Conservation (phyloP, 2,888 invertebrate species). For the Sceliomorpha sp. region DNA sequence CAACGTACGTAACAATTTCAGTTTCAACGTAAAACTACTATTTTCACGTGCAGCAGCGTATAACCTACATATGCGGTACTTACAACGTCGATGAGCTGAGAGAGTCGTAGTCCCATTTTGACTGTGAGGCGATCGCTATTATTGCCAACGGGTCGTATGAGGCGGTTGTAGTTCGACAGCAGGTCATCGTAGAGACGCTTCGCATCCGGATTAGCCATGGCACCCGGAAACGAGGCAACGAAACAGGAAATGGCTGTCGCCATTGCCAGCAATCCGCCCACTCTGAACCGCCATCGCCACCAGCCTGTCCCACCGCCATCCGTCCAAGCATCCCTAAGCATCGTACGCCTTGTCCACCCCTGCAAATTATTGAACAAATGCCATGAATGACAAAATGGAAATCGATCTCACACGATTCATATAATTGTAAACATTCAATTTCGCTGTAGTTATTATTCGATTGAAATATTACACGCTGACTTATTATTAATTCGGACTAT, state of each 20-base stretch:
- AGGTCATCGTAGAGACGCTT: conserved; percentile 97
- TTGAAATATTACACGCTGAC: too few relatives aligned
- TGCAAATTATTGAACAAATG: conserved; percentile 75
- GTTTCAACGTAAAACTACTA: too few relatives aligned
- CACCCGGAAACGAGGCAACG: conserved; percentile 79
- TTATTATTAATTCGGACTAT: too few relatives aligned
- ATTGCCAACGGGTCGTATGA: conserved; percentile 96
- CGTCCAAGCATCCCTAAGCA: conserved; percentile 84
- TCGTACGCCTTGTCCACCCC: conserved; percentile 93
- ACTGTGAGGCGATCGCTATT: conserved; percentile 96
- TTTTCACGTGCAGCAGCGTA: too few relatives aligned
- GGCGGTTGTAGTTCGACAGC: conserved; percentile 95
- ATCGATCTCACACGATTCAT: too few relatives aligned
- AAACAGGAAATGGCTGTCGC: conserved; percentile 85
- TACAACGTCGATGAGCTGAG: conserved; percentile 96
- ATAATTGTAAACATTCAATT: too few relatives aligned
- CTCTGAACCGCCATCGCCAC: conserved; percentile 70
- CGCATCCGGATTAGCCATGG: conserved; percentile 94
- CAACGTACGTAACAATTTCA: too few relatives aligned
- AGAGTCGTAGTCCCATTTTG: conserved; percentile 94
- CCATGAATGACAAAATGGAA: not conserved
- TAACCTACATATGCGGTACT: too few relatives aligned
- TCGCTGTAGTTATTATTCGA: too few relatives aligned
- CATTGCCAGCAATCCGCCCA: conserved; percentile 84
- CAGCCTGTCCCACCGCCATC: conserved; percentile 78